phyloP scores from a whole-genome alignment of 2,888 invertebrate species.

The Strigamia crassipes region DNA sequence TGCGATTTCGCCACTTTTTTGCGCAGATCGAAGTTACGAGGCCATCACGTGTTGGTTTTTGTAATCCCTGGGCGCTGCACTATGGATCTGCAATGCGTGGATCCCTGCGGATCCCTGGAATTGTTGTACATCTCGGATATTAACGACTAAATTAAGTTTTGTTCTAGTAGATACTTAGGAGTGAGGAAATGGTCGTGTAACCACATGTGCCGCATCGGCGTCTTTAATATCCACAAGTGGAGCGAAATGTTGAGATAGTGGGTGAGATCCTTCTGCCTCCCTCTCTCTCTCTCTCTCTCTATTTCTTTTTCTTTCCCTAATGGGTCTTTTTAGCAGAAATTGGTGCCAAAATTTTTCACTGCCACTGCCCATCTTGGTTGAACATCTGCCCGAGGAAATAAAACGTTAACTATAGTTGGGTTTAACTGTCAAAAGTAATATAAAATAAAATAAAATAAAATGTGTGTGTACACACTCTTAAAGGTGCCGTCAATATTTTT shows the following conservation, averaged over 20 bases:
- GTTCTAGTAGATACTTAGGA: not conserved
- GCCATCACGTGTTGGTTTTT: too few relatives aligned
- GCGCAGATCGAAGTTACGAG: too few relatives aligned
- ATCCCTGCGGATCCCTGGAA: too few relatives aligned
- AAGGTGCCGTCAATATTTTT: not conserved
- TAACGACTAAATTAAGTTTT: too few relatives aligned
- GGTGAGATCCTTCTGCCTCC: not conserved
- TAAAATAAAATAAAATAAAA: not conserved
- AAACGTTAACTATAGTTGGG: not conserved
- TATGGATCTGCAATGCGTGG: too few relatives aligned
- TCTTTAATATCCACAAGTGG: not conserved
- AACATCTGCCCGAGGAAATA: constrained; percentile 21
- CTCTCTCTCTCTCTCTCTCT: not conserved
- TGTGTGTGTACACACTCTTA: not conserved
- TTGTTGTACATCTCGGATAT: too few relatives aligned
- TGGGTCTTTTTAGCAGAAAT: not conserved
- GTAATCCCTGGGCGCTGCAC: too few relatives aligned
- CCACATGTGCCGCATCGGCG: not conserved
- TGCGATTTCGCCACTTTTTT: too few relatives aligned
- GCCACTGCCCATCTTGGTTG: not conserved
- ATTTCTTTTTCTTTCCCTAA: not conserved
- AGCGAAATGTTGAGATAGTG: not conserved
- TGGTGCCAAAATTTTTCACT: not conserved
- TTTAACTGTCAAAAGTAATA: not conserved
- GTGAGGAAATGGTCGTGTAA: not conserved